Conservation (phyloP, 1,140 invertebrate species). For the Drepana arcuata region DNA sequence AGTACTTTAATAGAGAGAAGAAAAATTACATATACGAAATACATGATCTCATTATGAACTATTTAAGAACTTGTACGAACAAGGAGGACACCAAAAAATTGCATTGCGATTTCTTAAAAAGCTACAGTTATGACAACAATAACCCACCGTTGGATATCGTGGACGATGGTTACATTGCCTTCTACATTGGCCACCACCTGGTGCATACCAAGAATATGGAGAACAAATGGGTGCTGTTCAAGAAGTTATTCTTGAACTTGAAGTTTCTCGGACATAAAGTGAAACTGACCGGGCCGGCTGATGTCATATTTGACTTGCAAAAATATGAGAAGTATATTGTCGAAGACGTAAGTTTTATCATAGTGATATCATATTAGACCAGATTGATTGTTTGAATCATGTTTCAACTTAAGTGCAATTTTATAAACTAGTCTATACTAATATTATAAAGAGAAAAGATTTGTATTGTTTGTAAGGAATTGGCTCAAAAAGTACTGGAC, state of each 20-base stretch:
- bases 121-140: slow-evolving; percentile 37
- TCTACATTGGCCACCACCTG: slow-evolving; percentile 56
- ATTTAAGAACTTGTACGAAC: slow-evolving; percentile 28
- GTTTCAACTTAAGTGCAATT: no score
- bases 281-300: slow-evolving; percentile 45
- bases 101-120: slow-evolving; percentile 46
- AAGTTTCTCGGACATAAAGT: slow-evolving; percentile 64
- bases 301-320: slow-evolving; percentile 55
- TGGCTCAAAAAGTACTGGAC: no score
- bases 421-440: no score
- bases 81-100: slow-evolving; percentile 41
- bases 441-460: no score
- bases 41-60: slow-evolving; percentile 57
- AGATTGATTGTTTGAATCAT: no score
- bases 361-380: no score
- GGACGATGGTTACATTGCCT: slow-evolving; percentile 59
- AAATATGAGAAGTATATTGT: slow-evolving; percentile 49
- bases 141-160: slow-evolving; percentile 38
- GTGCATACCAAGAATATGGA: slow-evolving; percentile 40
- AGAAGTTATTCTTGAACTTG: slow-evolving; percentile 50
- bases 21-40: slow-evolving; percentile 53
- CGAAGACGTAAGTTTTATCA: slow-evolving; percentile 42
- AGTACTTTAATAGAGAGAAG: slow-evolving; percentile 42
- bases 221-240: slow-evolving; percentile 43
- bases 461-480: no score